A percentile compares a stretch with the other conserved stretches of the same genome.
Evolutionary conservation across 2,113 vertebrate genomes (phyloP).

Genomic region (Vidua chalybeata): DNA sequence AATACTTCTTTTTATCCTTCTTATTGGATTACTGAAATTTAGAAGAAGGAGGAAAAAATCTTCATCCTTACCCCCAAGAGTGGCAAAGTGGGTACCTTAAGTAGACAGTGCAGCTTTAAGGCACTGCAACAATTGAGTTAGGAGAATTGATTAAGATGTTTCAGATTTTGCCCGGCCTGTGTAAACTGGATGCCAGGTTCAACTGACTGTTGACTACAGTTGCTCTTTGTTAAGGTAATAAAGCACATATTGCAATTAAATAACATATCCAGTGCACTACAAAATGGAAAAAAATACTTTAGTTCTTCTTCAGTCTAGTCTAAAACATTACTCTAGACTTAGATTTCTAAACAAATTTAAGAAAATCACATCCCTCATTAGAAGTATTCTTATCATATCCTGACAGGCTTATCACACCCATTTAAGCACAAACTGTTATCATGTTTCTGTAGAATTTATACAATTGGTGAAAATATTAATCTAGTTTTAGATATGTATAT

Average conservation of each 20-base stretch:
- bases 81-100: accelerated
- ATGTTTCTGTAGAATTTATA: not conserved
- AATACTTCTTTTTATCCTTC: not conserved
- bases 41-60: not conserved
- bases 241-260: not conserved
- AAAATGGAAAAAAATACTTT: not conserved
- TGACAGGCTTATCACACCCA: not conserved
- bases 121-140: not conserved
- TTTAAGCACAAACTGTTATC: not conserved
- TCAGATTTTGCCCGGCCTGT: not conserved
- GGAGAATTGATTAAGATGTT: not conserved
- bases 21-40: not conserved
- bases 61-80: not conserved
- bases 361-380: not conserved
- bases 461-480: not conserved
- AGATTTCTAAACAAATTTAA: not conserved
- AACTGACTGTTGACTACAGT: not conserved
- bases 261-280: not conserved
- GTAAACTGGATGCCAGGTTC: not conserved
- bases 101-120: not conserved
- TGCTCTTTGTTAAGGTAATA: not conserved
- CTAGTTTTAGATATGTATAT: not conserved
- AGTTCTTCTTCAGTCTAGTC: not conserved
- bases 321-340: not conserved
- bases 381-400: not conserved